Evolutionary conservation across 2,113 vertebrate genomes (phyloP).

Genomic region (Bombycilla garrulus): DNA sequence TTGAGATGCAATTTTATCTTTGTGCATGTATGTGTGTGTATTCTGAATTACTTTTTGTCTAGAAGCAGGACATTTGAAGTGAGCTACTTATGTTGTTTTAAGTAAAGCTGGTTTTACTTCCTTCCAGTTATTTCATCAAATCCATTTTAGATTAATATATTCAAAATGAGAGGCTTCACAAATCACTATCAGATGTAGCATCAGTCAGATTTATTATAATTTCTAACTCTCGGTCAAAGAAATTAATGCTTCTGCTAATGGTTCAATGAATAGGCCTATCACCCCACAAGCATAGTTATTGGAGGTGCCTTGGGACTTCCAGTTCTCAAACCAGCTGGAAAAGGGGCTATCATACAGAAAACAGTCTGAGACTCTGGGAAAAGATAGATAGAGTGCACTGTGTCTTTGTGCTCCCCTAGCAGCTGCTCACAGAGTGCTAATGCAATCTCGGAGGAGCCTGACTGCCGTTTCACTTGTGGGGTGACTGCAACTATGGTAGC

Average conservation of each 20-base stretch:
- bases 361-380: constrained; percentile 44
- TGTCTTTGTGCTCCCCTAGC: constrained; percentile 8
- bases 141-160: not conserved
- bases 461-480: constrained; percentile 27
- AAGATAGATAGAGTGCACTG: not conserved
- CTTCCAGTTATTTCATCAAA: not conserved
- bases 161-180: not conserved
- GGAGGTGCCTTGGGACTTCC: not conserved
- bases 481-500: not conserved
- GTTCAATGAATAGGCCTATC: not conserved
- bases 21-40: fast-evolving
- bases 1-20: not conserved
- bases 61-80: not conserved
- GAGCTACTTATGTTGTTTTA: not conserved
- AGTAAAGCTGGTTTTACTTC: not conserved
- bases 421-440: constrained; percentile 33
- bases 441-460: constrained; percentile 2
- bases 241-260: not conserved
- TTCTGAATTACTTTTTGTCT: not conserved
- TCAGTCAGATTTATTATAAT: not conserved
- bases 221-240: not conserved
- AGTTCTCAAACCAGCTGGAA: constrained; percentile 18
- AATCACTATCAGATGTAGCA: not conserved
- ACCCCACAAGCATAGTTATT: not conserved
- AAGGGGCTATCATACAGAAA: constrained; percentile 30